Evolutionary conservation across 2,797 vertebrate genomes (phyloP), one percentile per base, ranked within the genome.

Genomic region (Hypotaenidia philippensis): DNA sequence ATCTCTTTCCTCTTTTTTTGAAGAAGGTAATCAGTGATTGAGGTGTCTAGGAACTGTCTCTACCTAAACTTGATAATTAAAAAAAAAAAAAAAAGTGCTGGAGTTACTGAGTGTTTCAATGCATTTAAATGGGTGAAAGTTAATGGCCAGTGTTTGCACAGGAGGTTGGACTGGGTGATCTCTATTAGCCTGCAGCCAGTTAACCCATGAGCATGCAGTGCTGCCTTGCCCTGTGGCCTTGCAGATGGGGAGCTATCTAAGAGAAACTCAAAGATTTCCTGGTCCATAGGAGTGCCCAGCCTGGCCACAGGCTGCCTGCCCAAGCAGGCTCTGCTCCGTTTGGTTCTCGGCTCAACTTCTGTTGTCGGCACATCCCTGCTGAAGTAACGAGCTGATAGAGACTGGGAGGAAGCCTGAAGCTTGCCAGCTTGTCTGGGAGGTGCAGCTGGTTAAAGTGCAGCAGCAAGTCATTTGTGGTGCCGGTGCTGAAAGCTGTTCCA

Each of bases 111-210:
- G 41, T 2, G 25, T 41, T 44, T 44, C 19, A 44, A 44, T 44
- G 41, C 19, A 44, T 78, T 75, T 69, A 93, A 76, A 10, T 72
- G 72, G 82, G 41, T 83, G 92, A 83, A 94, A 90, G 83, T 81
- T 86, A 60, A 77, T 29, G 69, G 50, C 79, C 52, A 27, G 32
- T 72, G 59, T 85, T 89, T 72, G 55, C 52, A 11, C 36, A 25
- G 76, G 44, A 90, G 72, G 69, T 83, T 34, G 10, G 34, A 53
- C 66, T 50, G 47, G 38, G 47, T 63, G 61, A 87, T 61, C 61
- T 64, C 45, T 32, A 61, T 50, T 6, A 61, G 55, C 47, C 32
- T 34, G 59, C 57, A 57, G 61, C 75, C 50, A 59, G 0, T 74
- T 92, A 90, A 85, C 55, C 82, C 41, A 2, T 9, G 47, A 75